These are phyloP conservation scores for Muscicapa striata DNA, from an alignment of 2,797 vertebrate species.

Conservation along the genomic window DNA sequence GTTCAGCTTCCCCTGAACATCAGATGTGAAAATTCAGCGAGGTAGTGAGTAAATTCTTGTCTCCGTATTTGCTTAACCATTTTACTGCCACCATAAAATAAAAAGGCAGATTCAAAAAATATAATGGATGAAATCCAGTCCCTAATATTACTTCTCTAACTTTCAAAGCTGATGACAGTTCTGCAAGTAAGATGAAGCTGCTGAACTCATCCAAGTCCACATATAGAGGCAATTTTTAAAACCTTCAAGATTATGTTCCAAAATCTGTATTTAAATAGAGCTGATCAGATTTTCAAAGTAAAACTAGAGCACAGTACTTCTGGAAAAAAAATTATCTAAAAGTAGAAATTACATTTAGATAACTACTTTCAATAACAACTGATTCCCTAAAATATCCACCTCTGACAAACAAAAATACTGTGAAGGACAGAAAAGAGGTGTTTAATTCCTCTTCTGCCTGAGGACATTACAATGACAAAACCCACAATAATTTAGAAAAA, in stretches of 20 bases:
- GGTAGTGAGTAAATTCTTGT: background rate
- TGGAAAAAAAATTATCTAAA: background rate
- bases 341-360: background rate
- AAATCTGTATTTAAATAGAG: slow-evolving; percentile 25
- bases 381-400: background rate
- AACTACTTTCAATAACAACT: background rate
- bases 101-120: background rate
- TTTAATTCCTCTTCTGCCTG: background rate
- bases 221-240: slow-evolving; percentile 1
- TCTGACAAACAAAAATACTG: background rate
- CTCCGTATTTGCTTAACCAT: background rate
- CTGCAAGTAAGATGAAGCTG: background rate
- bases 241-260: background rate
- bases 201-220: background rate
- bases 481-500: background rate
- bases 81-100: slow-evolving; percentile 10
- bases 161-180: slow-evolving; percentile 25
- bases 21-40: background rate
- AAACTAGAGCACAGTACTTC: background rate
- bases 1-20: background rate
- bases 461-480: background rate
- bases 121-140: background rate
- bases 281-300: background rate
- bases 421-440: background rate
- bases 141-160: background rate